Evolutionary conservation across 2,797 vertebrate species (phyloP).

Genomic region (Malacoctenus gilli): DNA sequence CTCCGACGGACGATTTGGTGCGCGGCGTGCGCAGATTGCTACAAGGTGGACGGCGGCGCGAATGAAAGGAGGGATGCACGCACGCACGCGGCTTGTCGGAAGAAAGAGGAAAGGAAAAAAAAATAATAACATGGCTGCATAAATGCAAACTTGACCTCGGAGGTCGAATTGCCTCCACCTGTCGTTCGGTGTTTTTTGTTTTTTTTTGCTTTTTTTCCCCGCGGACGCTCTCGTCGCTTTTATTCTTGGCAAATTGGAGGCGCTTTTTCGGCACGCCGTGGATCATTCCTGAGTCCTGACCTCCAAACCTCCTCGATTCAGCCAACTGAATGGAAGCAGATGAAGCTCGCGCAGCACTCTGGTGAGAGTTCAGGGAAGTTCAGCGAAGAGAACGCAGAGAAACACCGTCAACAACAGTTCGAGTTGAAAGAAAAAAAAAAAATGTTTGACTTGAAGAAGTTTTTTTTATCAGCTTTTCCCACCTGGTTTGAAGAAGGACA

Average conservation of each 20-base stretch:
- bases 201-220: too few species aligned
- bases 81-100: constrained; percentile 28
- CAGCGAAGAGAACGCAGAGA: neutral
- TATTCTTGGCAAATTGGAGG: constrained; percentile 24
- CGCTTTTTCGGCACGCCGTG: constrained; percentile 29
- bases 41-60: constrained; percentile 54
- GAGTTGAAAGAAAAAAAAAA: too few species aligned
- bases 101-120: too few species aligned
- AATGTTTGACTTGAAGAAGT: too few species aligned
- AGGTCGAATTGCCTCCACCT: constrained; percentile 56
- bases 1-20: constrained; percentile 45
- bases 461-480: too few species aligned
- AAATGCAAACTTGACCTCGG: constrained; percentile 46
- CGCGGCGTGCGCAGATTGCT: constrained; percentile 58
- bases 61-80: constrained; percentile 35
- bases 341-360: constrained; percentile 23
- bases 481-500: too few species aligned
- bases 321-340: constrained; percentile 17
- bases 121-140: too few species aligned
- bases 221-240: constrained; percentile 14
- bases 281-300: constrained; percentile 39
- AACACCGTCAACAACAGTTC: too few species aligned
- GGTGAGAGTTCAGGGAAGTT: constrained; percentile 14
- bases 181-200: constrained; percentile 29
- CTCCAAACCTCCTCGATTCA: constrained; percentile 22